phyloP scores from a whole-genome alignment of 2,888 invertebrate genomes.

The Pachydiplax longipennis region DNA sequence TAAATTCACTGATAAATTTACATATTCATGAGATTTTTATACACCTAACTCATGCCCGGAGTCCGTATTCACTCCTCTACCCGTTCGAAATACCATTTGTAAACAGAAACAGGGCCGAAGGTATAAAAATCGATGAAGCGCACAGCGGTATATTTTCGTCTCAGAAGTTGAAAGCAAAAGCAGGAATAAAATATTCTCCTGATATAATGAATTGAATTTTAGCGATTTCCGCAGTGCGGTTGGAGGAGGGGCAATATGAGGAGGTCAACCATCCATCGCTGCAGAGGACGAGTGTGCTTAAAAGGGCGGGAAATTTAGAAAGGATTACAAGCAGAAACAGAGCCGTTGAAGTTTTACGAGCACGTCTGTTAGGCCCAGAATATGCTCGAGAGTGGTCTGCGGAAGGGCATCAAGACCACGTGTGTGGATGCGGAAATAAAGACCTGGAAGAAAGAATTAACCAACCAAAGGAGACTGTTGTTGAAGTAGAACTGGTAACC shows the following conservation, averaged over 20 bases:
- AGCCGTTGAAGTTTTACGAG: neutral
- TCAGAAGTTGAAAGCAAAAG: neutral
- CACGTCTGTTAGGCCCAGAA: neutral
- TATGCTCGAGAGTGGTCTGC: neutral
- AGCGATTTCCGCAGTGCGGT: neutral
- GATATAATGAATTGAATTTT: neutral
- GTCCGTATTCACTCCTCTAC: too few relatives aligned
- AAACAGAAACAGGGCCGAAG: too few relatives aligned
- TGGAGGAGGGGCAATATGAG: neutral
- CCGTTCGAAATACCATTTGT: too few relatives aligned
- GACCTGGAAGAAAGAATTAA: neutral
- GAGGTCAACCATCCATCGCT: neutral
- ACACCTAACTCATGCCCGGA: too few relatives aligned
- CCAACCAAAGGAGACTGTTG: neutral
- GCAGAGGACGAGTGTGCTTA: neutral
- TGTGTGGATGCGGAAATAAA: neutral
- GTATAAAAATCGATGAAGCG: too few relatives aligned
- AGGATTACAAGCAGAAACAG: neutral
- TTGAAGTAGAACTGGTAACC: too few relatives aligned
- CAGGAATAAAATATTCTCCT: neutral
- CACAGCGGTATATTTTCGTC: too few relatives aligned
- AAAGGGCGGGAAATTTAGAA: neutral
- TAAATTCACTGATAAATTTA: too few relatives aligned
- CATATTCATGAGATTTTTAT: too few relatives aligned
- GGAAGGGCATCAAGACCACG: neutral